phyloP scores from a whole-genome alignment of 2,113 vertebrate species.

The Dicerorhinus sumatrensis region DNA sequence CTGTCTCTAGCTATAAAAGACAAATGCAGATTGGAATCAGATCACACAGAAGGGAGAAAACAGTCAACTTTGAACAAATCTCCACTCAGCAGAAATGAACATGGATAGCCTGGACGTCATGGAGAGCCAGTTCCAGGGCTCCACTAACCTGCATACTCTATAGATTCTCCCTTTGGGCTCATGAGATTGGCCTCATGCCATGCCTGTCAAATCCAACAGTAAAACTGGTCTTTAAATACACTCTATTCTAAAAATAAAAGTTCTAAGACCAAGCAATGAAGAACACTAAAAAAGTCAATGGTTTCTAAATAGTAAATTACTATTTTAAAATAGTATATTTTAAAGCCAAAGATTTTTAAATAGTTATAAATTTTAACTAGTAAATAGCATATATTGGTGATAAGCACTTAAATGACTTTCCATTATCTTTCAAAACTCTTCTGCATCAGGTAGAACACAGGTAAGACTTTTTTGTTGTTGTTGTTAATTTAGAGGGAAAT shows the following conservation, averaged over 20 bases:
- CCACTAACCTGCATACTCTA: neutral
- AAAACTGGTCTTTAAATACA: slow-evolving; percentile 47
- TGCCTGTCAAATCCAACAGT: slow-evolving; percentile 38
- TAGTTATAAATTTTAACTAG: slow-evolving; percentile 27
- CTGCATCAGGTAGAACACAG: neutral
- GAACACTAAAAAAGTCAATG: neutral
- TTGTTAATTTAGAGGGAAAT: neutral
- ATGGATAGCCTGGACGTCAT: neutral
- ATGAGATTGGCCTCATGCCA: slow-evolving; percentile 37
- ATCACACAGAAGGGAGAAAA: slow-evolving; percentile 46
- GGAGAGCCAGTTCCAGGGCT: neutral
- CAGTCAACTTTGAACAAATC: slow-evolving; percentile 56
- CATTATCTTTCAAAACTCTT: slow-evolving; percentile 52
- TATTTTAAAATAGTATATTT: slow-evolving; percentile 28
- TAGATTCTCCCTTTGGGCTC: neutral
- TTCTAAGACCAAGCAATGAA: slow-evolving; percentile 10
- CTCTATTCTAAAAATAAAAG: slow-evolving; percentile 48
- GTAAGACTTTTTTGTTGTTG: neutral
- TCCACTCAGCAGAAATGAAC: slow-evolving; percentile 44
- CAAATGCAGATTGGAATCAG: slow-evolving; percentile 74
- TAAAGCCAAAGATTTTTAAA: slow-evolving; percentile 42
- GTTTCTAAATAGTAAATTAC: slow-evolving; percentile 26
- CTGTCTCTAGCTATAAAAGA: slow-evolving; percentile 93
- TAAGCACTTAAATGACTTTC: slow-evolving; percentile 36
- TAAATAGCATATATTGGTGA: neutral